These are phyloP conservation scores for Acanthococcus lagerstroemiae DNA, from an alignment of 2,888 invertebrate genomes.

Conservation along the genomic window DNA sequence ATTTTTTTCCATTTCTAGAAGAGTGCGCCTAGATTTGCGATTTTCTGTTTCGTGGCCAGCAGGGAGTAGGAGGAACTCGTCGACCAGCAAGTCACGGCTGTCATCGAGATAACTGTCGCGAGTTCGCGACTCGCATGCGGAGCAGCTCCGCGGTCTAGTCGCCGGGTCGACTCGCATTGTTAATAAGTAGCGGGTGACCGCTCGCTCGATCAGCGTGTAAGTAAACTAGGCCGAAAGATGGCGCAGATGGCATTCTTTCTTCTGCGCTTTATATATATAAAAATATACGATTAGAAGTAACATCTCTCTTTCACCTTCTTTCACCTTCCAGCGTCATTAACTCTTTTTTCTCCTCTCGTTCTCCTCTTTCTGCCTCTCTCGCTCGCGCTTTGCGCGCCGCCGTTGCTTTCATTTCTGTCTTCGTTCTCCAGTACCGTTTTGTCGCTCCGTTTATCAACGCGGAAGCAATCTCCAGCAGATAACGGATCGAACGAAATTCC, in stretches of 20 bases:
- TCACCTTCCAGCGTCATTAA: neutral
- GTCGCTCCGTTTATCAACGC: neutral
- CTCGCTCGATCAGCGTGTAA: neutral
- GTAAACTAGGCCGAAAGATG: neutral
- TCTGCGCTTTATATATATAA: too few species aligned
- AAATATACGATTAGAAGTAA: too few species aligned
- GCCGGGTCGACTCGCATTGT: neutral
- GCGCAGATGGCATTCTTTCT: neutral
- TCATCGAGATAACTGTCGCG: neutral
- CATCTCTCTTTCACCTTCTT: neutral
- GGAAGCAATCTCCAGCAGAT: neutral
- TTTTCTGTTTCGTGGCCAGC: too few species aligned
- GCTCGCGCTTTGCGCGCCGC: too few species aligned
- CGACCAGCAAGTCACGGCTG: too few species aligned
- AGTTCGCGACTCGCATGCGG: neutral
- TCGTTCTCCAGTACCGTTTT: too few species aligned
- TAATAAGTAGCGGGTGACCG: neutral
- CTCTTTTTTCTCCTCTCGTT: neutral
- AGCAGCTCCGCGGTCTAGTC: neutral
- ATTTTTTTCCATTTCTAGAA: too few species aligned
- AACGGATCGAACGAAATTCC: neutral
- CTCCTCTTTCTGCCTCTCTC: neutral
- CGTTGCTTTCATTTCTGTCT: too few species aligned
- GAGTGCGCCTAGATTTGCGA: too few species aligned
- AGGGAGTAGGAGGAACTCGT: too few species aligned